Conservation (phyloP, 2,888 invertebrate species). For the Exocentrus adspersus region DNA sequence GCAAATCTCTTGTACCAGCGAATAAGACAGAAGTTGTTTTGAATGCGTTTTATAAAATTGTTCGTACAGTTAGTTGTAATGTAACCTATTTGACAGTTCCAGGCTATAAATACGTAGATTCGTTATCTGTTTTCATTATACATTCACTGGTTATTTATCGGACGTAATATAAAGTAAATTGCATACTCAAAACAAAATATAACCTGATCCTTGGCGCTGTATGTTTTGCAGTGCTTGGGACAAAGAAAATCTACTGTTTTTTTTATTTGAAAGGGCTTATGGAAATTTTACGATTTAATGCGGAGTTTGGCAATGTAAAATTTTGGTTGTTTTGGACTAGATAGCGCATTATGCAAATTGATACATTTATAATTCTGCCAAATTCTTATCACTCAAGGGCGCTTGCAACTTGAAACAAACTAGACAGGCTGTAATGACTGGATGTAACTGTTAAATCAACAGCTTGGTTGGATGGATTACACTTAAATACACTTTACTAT, state of each 20-base stretch:
- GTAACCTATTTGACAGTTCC: constrained; percentile 8
- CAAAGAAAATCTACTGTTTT: too few species aligned
- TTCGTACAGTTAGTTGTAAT: neutral
- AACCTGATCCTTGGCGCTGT: too few species aligned
- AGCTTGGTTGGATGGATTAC: too few species aligned
- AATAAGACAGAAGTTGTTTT: constrained; percentile 3
- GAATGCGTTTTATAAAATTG: constrained; percentile 1
- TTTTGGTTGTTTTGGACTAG: neutral
- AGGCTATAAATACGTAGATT: constrained; percentile 15
- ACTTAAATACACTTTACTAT: too few species aligned
- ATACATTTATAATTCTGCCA: neutral
- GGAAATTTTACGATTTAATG: too few species aligned
- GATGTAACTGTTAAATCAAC: too few species aligned
- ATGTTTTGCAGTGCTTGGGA: too few species aligned
- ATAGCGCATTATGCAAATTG: neutral
- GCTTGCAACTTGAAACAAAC: neutral
- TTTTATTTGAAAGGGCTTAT: too few species aligned
- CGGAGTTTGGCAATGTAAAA: neutral
- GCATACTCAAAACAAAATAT: constrained; percentile 8
- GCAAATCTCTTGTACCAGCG: neutral
- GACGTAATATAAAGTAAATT: neutral
- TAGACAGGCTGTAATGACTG: too few species aligned
- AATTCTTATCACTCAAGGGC: neutral
- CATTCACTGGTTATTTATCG: constrained; percentile 18
- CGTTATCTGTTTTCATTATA: constrained; percentile 21